phyloP scores from a whole-genome alignment of 2,888 invertebrate species.

The Conomelus anceps region DNA sequence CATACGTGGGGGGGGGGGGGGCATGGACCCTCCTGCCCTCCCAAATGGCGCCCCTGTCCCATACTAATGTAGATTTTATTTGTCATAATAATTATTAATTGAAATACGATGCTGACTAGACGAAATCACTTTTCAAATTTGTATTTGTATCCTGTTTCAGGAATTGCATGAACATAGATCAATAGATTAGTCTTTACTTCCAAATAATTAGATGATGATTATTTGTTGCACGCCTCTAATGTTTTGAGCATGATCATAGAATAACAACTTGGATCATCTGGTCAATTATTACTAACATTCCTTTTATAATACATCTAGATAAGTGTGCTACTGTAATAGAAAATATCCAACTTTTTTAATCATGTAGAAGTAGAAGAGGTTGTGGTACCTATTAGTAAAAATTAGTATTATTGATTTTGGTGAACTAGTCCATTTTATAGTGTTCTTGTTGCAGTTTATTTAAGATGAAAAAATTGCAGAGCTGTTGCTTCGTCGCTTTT shows the following conservation, averaged over 20 bases:
- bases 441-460: neutral
- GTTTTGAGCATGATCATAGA: neutral
- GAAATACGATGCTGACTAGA: neutral
- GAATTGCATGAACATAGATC: slow-evolving; percentile 2
- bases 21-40: too few species aligned
- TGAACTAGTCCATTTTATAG: neutral
- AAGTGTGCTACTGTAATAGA: neutral
- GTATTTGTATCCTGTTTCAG: neutral
- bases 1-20: too few species aligned
- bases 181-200: neutral
- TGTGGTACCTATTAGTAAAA: neutral
- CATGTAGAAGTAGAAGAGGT: neutral
- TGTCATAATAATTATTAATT: neutral
- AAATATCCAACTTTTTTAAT: neutral
- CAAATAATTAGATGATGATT: neutral
- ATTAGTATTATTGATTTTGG: neutral
- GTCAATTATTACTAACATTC: neutral
- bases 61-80: neutral
- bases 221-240: neutral
- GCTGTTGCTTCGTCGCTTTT: too few species aligned
- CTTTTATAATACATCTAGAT: neutral
- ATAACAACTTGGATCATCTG: neutral
- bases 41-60: too few species aligned
- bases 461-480: too few species aligned
- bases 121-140: neutral